phyloP scores from a whole-genome alignment of 1,140 invertebrate species.

The Formica exsecta region DNA sequence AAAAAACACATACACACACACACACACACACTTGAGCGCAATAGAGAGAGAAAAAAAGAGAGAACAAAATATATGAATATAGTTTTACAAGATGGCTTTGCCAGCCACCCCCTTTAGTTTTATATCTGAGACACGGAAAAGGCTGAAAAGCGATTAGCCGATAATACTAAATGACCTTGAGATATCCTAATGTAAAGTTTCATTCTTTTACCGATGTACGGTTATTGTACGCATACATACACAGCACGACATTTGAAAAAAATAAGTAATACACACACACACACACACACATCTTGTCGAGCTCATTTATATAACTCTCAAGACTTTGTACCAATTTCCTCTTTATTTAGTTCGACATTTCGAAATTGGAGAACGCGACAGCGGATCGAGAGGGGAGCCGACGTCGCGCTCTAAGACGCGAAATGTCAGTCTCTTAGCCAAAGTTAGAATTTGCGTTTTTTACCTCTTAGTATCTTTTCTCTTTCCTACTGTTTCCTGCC shows the following conservation, averaged over 20 bases:
- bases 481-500: constrained; percentile 49
- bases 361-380: constrained; percentile 67
- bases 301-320: constrained; percentile 54
- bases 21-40: constrained; percentile 70
- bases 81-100: constrained; percentile 74
- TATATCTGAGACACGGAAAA: constrained; percentile 75
- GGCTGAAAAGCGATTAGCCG: constrained; percentile 66
- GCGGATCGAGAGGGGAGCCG: constrained; percentile 18
- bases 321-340: constrained; percentile 65
- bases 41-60: constrained; percentile 67
- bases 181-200: constrained; percentile 52
- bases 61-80: constrained; percentile 73
- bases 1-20: too few relatives aligned
- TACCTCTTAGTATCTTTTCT: constrained; percentile 71
- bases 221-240: constrained; percentile 46
- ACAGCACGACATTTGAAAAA: constrained; percentile 17
- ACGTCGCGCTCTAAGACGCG: constrained; percentile 68
- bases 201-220: constrained; percentile 60
- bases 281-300: constrained; percentile 39
- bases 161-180: constrained; percentile 55
- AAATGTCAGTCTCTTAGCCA: constrained; percentile 83
- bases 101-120: constrained; percentile 71
- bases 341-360: constrained; percentile 77
- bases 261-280: background rate
- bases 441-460: constrained; percentile 83